A percentile compares a stretch with the other conserved stretches of the same genome.
phyloP scores from a whole-genome alignment of 1,140 invertebrate genomes.

The Leptopilina clavipes region DNA sequence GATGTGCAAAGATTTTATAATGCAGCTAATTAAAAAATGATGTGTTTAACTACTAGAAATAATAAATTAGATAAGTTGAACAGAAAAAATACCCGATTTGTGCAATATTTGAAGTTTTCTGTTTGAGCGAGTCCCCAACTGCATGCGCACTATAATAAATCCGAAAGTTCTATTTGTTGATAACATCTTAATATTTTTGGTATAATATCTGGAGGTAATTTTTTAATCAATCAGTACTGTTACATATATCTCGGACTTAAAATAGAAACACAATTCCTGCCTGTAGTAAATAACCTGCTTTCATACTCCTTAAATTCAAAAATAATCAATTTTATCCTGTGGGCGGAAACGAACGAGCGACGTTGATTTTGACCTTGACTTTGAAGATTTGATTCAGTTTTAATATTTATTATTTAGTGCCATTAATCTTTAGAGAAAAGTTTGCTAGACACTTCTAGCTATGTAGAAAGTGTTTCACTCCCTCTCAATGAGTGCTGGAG shows the following conservation, averaged over 20 bases:
- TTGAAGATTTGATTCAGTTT: background rate
- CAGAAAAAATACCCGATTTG: too few relatives aligned
- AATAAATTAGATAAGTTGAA: background rate
- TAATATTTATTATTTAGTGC: slow-evolving; percentile 8
- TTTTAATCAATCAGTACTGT: background rate
- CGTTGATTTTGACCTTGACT: slow-evolving; percentile 3
- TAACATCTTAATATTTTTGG: background rate
- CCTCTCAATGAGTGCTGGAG: slow-evolving; percentile 18
- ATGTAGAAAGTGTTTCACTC: background rate
- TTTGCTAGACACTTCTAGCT: background rate
- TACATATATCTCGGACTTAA: background rate
- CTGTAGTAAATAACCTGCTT: slow-evolving; percentile 3
- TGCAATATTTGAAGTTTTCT: too few relatives aligned
- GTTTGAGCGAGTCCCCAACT: too few relatives aligned
- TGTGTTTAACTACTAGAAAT: background rate
- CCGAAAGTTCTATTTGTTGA: background rate
- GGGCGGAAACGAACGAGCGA: slow-evolving; percentile 25
- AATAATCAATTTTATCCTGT: background rate
- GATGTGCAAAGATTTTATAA: background rate
- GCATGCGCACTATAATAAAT: too few relatives aligned
- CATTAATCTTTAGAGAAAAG: background rate
- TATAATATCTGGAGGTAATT: background rate
- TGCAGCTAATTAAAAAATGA: background rate
- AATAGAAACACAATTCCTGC: background rate
- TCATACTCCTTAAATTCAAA: slow-evolving; percentile 16